A percentile compares a stretch with the other conserved stretches of the same genome.
Conservation (phyloP, 2,888 invertebrate species). For the Punctoribates punctum region DNA sequence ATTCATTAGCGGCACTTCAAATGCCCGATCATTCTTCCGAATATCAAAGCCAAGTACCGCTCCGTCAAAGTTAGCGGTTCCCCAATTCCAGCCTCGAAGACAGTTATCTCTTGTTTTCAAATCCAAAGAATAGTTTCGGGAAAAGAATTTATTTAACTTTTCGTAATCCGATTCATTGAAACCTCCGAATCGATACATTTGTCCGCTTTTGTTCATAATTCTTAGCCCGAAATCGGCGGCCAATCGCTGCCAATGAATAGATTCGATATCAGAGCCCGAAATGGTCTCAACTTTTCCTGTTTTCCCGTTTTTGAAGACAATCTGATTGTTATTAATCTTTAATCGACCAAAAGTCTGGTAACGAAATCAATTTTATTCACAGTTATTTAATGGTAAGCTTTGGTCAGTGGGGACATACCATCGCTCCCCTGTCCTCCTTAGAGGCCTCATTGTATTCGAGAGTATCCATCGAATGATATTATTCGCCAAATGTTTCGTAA, state of each 20-base stretch:
- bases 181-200: constrained; percentile 83
- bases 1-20: constrained; percentile 92
- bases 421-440: constrained; percentile 55
- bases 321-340: constrained; percentile 82
- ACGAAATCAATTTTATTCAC: constrained; percentile 34
- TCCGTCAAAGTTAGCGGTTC: constrained; percentile 85
- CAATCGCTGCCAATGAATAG: constrained; percentile 86
- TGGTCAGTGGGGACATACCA: constrained; percentile 57
- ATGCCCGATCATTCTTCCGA: constrained; percentile 58
- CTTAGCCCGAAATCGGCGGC: constrained; percentile 85
- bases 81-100: constrained; percentile 99
- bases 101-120: constrained; percentile 88
- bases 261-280: constrained; percentile 74
- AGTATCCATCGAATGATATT: constrained; percentile 64
- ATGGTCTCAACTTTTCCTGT: constrained; percentile 95
- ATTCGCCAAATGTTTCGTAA: no score
- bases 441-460: constrained; percentile 72
- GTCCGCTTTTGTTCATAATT: constrained; percentile 82
- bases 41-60: constrained; percentile 43
- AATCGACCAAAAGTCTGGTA: constrained; percentile 79
- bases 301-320: constrained; percentile 90
- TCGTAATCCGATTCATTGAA: constrained; percentile 82
- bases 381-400: not conserved
- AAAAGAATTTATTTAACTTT: constrained; percentile 83
- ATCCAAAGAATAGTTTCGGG: constrained; percentile 67